phyloP scores from a whole-genome alignment of 2,888 invertebrate species.

The Acrobasis repandana region DNA sequence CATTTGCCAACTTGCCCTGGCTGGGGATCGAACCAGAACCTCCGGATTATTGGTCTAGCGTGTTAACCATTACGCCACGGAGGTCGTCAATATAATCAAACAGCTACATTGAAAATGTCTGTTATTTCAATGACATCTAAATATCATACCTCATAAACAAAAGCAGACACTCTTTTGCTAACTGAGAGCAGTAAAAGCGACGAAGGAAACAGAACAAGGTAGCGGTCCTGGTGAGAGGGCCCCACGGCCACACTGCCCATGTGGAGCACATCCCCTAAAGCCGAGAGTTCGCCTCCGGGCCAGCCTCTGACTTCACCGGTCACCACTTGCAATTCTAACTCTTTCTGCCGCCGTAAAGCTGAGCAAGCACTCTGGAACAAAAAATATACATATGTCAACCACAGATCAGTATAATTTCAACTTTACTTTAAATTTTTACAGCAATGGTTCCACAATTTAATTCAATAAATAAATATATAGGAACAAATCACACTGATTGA shows the following conservation, averaged over 20 bases:
- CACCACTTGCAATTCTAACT: slow-evolving; percentile 97
- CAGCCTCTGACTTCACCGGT: slow-evolving; percentile 97
- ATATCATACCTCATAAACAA: slow-evolving; percentile 93
- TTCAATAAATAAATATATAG: too few relatives aligned
- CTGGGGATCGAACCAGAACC: too few relatives aligned
- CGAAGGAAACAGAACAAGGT: slow-evolving; percentile 95
- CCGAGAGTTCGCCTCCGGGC: slow-evolving; percentile 87
- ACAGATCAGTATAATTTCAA: too few relatives aligned
- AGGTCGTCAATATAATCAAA: too few relatives aligned
- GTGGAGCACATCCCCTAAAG: slow-evolving; percentile 93
- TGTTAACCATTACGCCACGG: too few relatives aligned
- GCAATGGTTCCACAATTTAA: too few relatives aligned
- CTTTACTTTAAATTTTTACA: background rate
- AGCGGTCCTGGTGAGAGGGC: slow-evolving; percentile 92
- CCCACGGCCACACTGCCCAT: slow-evolving; percentile 96
- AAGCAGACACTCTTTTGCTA: slow-evolving; percentile 95
- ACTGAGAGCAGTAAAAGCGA: slow-evolving; percentile 95
- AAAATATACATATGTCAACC: too few relatives aligned
- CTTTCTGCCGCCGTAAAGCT: slow-evolving; percentile 94
- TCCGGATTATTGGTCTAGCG: too few relatives aligned
- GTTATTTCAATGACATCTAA: too few relatives aligned
- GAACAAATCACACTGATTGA: too few relatives aligned
- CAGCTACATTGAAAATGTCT: too few relatives aligned
- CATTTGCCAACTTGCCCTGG: too few relatives aligned
- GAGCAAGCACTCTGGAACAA: slow-evolving; percentile 90